Base-by-base conservation (phyloP, 2,888 invertebrate species). In the Lottia scabra region DNA sequence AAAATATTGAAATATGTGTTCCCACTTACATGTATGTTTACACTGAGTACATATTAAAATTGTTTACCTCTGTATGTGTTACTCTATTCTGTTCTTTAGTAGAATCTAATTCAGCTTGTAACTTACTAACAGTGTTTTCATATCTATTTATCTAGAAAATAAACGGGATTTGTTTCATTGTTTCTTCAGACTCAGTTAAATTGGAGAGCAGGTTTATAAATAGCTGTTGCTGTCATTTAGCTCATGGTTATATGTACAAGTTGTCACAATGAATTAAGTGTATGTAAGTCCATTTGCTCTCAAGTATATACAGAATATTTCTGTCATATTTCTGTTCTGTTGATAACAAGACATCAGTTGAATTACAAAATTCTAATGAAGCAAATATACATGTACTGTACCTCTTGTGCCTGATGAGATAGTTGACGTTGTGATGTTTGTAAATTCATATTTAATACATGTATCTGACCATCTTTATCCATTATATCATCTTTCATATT, bases 401-500 rank as follows among this genome's bases (percentile, higher is more conserved):
- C 86, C 85, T 88, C 88, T 68, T 87, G 87, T 67, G 82, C 70
- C 72, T 87, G 87, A 43, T 87, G 85, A 65, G 81, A 80, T 19
- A 79, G 80, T 76, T 89, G 88, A 81, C 88, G 87, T 77, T 88
- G 86, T 48, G 83, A 83, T 23, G 86, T 83, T 72, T 86, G 85
- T 43, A 88, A 81, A 76, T 87, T 88, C 81, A 87, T 83, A 63
- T 84, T 83, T 13, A 85, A 80, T 56, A 87, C 85, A 64, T 84
- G 79, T 46, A 89, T 80, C 76, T 88, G 87, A 45, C 87, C 89
- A 19, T 89, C 89, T 63, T 81, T 80, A 73, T 88, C 88, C 0
- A 85, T 85, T 62, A 87, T 73, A 64, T 87, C 84, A 74, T 89
- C 89, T 75, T 85, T 87, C 68, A 84, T 75, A 16, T 72, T 72